A percentile compares a stretch with the other conserved stretches of the same genome.
Conservation (phyloP, 1,140 invertebrate species). For the Rhynchophorus ferrugineus region DNA sequence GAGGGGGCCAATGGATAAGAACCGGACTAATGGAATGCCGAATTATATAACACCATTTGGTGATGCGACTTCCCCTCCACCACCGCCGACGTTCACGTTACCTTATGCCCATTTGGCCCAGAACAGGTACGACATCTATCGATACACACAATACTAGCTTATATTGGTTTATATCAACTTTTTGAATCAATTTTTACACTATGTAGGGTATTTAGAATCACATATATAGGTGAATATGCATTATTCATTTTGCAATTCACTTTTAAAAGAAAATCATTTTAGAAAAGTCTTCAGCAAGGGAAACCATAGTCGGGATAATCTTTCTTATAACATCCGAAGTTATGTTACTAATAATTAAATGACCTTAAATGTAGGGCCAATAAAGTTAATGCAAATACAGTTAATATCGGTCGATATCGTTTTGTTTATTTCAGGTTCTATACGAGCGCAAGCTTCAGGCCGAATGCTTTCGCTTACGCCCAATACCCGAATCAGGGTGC, state of each 20-base stretch:
- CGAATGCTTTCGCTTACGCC: conserved; percentile 17
- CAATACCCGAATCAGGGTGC: conserved; percentile 42
- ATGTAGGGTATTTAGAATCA: too few species aligned
- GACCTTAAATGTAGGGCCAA: too few species aligned
- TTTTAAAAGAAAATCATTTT: not conserved
- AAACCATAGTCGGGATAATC: too few species aligned
- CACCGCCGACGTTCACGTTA: conserved; percentile 36
- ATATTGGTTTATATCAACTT: too few species aligned
- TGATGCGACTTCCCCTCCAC: conserved; percentile 27
- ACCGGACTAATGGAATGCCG: conserved; percentile 42
- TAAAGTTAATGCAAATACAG: too few species aligned
- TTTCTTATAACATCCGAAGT: too few species aligned
- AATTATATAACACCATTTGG: conserved; percentile 37
- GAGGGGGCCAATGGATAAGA: conserved; percentile 36
- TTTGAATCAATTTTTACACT: not conserved
- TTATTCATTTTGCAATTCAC: not conserved
- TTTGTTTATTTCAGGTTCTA: conserved; percentile 5
- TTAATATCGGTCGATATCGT: too few species aligned
- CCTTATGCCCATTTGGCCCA: conserved; percentile 40
- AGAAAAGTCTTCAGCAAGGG: too few species aligned
- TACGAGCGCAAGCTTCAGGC: conserved; percentile 20
- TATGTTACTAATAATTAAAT: too few species aligned
- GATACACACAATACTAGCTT: too few species aligned
- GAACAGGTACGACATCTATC: conserved; percentile 31
- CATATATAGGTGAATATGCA: not conserved